Evolutionary conservation across 2,113 vertebrate species (phyloP), one percentile per base, ranked within the genome.

Genomic region (Lophotis ruficrista): DNA sequence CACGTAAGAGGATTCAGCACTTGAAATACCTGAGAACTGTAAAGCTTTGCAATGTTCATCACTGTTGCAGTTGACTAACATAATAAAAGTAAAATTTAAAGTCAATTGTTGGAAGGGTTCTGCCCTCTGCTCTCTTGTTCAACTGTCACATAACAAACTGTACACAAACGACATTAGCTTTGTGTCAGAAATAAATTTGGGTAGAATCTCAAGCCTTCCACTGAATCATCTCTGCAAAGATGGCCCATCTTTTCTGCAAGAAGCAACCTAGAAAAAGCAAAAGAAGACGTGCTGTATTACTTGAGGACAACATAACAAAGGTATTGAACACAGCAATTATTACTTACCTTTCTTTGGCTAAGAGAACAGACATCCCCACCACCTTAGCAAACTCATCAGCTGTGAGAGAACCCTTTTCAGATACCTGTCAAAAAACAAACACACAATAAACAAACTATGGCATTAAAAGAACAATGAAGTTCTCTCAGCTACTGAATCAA

Each of bases 211-310:
- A 99, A 97, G 90, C 99, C 99, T 98, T 99, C 99, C 48, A 99
- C 99, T 7, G 99, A 99, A 97, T 99, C 99, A 35, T 99, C 99
- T 97, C 99, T 97, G 96, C 99, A 99, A 95, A 99, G 98, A 89
- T 99, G 99, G 33, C 99, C 99, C 98, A 99, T 99, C 97, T 99
- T 99, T 98, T 99, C 99, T 70, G 99, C 99, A 89, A 99, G 98
- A 66, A 99, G 97, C 93, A 99, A 97, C 97, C 99, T 99, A 94
- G 70, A 94, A 68, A 75, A 93, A 95, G 33, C 69, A 93, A 88
- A 94, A 83, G 27, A 90, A 69, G 41, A 85, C 1, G 1, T 83
- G 23, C 51, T 75, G 72, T 83, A 80, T 90, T 90, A 84, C 14
- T 47, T 62, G 50, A 83, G 41, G 47, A 72, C 86, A 91, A 72